Base-by-base conservation (phyloP, 2,113 vertebrate genomes). In the Cinclus cinclus region DNA sequence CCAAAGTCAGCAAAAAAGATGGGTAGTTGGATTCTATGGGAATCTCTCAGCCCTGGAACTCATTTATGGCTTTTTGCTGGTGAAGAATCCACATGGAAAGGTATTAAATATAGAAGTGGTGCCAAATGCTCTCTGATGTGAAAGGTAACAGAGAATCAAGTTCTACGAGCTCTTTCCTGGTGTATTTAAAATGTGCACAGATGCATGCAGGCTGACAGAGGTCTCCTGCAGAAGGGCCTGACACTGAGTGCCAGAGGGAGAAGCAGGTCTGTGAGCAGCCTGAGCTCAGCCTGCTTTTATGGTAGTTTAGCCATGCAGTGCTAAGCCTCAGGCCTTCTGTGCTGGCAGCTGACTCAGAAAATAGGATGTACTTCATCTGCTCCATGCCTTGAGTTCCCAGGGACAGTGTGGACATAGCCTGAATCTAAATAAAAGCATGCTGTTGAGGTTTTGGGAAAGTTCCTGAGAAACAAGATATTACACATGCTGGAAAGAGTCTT, bases 321-420 rank as follows among this genome's bases (percentile, higher is more conserved):
- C 35, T 63, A 5, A 88, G 83, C 65, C 69, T 42, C 71, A 39
- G 73, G 28, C 41, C 19, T 27, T 41, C 59, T 68, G 39, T 68
- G 53, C 23, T 56, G 35, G 35, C 15, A 88, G 35, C 75, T 88
- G 86, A 20, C 62, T 50, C 62, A 50, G 79, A 90, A 90, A 88
- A 92, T 6, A 58, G 33, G 42, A 75, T 55, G 13, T 11, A 24
- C 42, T 65, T 50, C 37, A 33, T 60, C 63, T 92, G 2, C 35
- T 86, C 53, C 16, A 4, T 23, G 35, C 22, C 59, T 76, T 68
- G 25, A 71, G 42, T 6, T 92, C 59, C n/a, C 41, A 70, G 60
- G 27, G 56, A 39, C 28, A 15, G 10, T 2, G 9, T n/a, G 53
- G 30, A 42, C 27, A 59, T 2, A 46, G 46, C 39, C 75, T 63